Conservation (phyloP, 2,888 invertebrate genomes). For the Microdon myrmicae region DNA sequence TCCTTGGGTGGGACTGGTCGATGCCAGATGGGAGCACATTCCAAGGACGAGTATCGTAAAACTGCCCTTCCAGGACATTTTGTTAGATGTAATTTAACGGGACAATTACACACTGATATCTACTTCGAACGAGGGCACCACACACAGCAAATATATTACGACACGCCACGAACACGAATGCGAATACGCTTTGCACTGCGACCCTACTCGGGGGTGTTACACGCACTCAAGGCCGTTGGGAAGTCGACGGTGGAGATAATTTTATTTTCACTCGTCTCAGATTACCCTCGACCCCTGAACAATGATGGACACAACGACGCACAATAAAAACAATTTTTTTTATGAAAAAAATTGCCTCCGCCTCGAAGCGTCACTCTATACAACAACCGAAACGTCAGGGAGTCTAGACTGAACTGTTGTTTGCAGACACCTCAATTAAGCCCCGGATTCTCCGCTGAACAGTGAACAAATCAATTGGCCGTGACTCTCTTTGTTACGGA, state of each 20-base stretch:
- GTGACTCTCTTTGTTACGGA: slow-evolving; percentile 14
- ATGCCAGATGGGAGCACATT: slow-evolving; percentile 50
- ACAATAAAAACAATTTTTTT: slow-evolving; percentile 19
- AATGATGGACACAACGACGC: slow-evolving; percentile 14
- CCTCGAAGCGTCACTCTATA: slow-evolving; percentile 34
- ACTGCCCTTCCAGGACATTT: slow-evolving; percentile 43
- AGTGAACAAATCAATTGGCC: slow-evolving; percentile 30
- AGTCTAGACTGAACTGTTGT: slow-evolving; percentile 61
- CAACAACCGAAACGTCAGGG: slow-evolving; percentile 59
- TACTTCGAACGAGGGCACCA: no score
- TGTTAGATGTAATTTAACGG: no score
- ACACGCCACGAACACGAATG: no score
- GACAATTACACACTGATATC: no score
- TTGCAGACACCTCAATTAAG: slow-evolving; percentile 55
- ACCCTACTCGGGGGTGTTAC: no score
- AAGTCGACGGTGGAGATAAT: slow-evolving; percentile 4
- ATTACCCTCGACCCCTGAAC: no score
- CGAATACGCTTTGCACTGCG: no score
- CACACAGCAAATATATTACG: no score
- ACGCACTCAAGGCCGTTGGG: slow-evolving; percentile 5
- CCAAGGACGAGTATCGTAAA: slow-evolving; percentile 45
- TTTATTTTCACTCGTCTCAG: slow-evolving; percentile 10
- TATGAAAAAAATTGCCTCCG: slow-evolving; percentile 16
- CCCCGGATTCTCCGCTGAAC: slow-evolving; percentile 42
- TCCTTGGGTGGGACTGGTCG: slow-evolving; percentile 40